A percentile compares a stretch with the other conserved stretches of the same genome.
These are phyloP conservation scores for Macropus fuliginosus DNA, from an alignment of 2,797 vertebrate genomes.

Conservation along the genomic window DNA sequence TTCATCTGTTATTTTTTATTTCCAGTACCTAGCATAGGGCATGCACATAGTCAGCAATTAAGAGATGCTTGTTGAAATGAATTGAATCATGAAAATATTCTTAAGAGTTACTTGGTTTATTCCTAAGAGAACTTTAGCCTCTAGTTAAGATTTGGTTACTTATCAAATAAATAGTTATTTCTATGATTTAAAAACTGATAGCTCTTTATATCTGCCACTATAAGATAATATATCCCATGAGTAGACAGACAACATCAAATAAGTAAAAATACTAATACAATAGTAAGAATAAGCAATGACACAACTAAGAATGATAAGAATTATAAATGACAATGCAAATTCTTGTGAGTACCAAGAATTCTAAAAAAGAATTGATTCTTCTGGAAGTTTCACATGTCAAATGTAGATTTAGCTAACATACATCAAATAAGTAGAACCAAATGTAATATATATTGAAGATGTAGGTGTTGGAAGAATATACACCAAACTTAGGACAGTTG, in stretches of 20 bases:
- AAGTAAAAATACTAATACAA: slow-evolving; percentile 30
- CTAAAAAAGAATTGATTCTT: neutral
- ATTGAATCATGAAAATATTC: neutral
- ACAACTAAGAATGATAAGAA: neutral
- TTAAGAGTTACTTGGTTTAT: neutral
- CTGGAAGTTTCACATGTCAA: neutral
- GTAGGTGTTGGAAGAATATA: neutral
- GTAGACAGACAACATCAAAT: neutral
- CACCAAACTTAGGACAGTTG: neutral
- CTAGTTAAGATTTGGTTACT: neutral
- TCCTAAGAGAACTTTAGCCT: neutral
- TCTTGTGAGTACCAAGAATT: slow-evolving; percentile 1
- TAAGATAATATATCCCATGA: slow-evolving; percentile 16
- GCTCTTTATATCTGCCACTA: neutral
- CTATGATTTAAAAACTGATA: slow-evolving; percentile 16
- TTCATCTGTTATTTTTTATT: neutral
- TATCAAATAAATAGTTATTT: neutral
- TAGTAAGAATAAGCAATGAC: neutral
- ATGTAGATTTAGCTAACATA: neutral
- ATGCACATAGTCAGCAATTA: neutral
- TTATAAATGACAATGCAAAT: neutral
- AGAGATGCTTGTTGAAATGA: neutral
- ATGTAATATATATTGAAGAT: neutral
- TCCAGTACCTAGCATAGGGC: neutral
- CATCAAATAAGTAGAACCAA: neutral